These are phyloP conservation scores for Drosophila affinis DNA, from an alignment of 2,888 invertebrate species.

Conservation along the genomic window DNA sequence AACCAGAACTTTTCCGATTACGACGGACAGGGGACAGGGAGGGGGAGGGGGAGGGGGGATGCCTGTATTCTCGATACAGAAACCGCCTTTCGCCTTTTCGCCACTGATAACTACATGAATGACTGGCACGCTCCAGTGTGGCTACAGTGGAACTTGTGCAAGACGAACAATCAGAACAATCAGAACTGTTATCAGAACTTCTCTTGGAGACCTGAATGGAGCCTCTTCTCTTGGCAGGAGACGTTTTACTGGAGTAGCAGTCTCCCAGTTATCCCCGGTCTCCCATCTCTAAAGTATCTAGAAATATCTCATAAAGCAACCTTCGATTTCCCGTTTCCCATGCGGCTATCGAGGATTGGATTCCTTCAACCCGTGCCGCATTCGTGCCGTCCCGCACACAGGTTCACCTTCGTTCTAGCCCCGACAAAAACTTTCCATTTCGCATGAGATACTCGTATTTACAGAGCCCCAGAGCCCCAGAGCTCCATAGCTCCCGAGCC, in stretches of 20 bases:
- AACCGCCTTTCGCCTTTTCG: not conserved
- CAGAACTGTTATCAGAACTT: not conserved
- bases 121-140: too few relatives aligned
- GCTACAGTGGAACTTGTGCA: not conserved
- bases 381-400: conserved; percentile 2
- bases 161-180: not conserved
- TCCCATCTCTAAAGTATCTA: too few relatives aligned
- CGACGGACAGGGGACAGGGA: too few relatives aligned
- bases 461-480: conserved; percentile 15
- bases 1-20: not conserved
- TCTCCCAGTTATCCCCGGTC: too few relatives aligned
- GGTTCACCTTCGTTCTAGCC: conserved; percentile 35
- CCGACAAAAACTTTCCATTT: conserved; percentile 42
- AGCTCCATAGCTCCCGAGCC: conserved; percentile 20
- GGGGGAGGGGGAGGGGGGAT: not conserved
- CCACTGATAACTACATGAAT: not conserved
- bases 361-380: not conserved
- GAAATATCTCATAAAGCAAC: not conserved
- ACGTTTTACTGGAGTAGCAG: too few relatives aligned
- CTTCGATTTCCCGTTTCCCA: not conserved
- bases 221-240: too few relatives aligned
- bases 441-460: conserved; percentile 28
- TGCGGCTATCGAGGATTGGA: not conserved
- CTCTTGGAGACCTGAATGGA: too few relatives aligned
- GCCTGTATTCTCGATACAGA: not conserved